Conservation (phyloP, 2,113 vertebrate species). For the Cynocephalus volans region DNA sequence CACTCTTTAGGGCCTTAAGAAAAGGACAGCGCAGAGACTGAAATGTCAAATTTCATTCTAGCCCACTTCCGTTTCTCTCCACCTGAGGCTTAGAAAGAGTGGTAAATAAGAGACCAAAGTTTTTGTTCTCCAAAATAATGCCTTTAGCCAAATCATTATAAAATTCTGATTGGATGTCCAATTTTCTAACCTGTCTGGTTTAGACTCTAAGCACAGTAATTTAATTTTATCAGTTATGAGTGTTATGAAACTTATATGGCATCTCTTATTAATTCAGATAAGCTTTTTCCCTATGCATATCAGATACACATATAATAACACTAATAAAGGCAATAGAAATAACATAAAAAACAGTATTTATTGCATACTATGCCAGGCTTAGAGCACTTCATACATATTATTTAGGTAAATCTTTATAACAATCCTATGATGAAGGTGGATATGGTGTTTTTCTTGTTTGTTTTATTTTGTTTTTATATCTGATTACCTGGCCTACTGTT, state of each 20-base stretch:
- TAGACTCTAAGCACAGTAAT: background rate
- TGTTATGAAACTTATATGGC: background rate
- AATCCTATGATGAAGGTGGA: background rate
- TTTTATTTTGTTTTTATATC: constrained; percentile 5
- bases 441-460: background rate
- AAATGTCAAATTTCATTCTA: background rate
- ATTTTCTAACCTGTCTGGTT: background rate
- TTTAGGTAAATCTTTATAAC: background rate
- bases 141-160: background rate
- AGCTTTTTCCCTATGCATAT: background rate
- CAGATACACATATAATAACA: background rate
- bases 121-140: background rate
- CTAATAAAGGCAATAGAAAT: background rate
- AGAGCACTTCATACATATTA: background rate
- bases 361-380: background rate
- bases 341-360: constrained; percentile 37
- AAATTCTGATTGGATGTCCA: background rate
- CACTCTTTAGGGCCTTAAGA: background rate
- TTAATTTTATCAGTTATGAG: background rate
- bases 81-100: background rate
- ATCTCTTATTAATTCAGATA: background rate
- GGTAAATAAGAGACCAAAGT: background rate
- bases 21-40: background rate
- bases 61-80: background rate
- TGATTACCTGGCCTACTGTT: background rate